Evolutionary conservation across 2,888 invertebrate species (phyloP).

Genomic region (Leptarthrus brevirostris): DNA sequence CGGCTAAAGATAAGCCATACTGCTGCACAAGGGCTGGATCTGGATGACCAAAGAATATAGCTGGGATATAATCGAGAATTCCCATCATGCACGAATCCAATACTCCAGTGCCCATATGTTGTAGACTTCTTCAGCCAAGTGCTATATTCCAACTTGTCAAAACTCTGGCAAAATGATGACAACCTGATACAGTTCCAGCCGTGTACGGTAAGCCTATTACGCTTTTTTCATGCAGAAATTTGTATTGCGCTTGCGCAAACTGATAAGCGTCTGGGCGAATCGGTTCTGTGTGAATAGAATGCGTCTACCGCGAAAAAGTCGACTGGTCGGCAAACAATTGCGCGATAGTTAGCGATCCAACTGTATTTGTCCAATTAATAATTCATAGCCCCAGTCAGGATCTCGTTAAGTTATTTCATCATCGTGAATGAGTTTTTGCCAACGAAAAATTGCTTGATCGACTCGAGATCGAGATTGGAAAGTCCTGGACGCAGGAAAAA

Average conservation of each 20-base stretch:
- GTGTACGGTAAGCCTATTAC: not conserved
- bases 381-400: constrained; percentile 47
- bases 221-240: constrained; percentile 41
- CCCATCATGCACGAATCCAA: constrained; percentile 55
- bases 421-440: constrained; percentile 41
- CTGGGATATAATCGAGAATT: constrained; percentile 56
- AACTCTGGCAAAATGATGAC: constrained; percentile 40
- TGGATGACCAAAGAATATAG: constrained; percentile 42
- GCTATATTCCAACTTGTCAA: constrained; percentile 30
- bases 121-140: not conserved
- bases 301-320: constrained; percentile 32
- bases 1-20: not conserved
- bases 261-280: constrained; percentile 24
- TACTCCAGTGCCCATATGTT: not conserved
- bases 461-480: constrained; percentile 27
- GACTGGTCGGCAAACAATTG: constrained; percentile 20
- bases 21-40: not conserved
- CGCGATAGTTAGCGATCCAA: constrained; percentile 22
- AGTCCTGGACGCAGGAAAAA: constrained; percentile 26
- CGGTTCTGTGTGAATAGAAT: constrained; percentile 44
- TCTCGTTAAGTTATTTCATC: constrained; percentile 50
- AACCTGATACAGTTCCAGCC: constrained; percentile 42
- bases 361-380: constrained; percentile 48
- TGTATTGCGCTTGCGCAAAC: constrained; percentile 39
- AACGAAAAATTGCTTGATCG: constrained; percentile 37